Evolutionary conservation across 2,797 vertebrate species (phyloP).

Genomic region (Remorina albescens): DNA sequence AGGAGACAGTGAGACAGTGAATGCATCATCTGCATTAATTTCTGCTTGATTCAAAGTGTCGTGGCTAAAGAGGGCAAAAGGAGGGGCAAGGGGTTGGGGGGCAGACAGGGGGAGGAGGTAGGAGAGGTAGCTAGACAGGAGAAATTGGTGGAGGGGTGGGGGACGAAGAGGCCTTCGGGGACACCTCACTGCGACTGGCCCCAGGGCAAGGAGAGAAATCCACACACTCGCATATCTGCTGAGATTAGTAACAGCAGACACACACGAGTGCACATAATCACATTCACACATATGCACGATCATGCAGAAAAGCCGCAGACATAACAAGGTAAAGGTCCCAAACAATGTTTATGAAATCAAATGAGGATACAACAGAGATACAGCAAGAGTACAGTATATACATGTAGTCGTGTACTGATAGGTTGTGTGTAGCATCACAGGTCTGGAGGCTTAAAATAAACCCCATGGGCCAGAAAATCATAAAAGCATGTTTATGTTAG

Average conservation of each 20-base stretch:
- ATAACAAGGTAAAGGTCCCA: conserved; percentile 69
- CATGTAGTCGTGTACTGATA: conserved; percentile 10
- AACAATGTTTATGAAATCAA: conserved; percentile 56
- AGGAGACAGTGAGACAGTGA: conserved; percentile 72
- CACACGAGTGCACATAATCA: conserved; percentile 63
- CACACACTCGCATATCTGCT: conserved; percentile 49
- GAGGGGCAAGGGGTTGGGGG: conserved; percentile 59
- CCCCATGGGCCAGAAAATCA: conserved; percentile 2
- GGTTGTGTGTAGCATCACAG: conserved; percentile 7
- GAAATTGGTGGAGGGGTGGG: conserved; percentile 11
- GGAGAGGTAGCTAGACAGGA: conserved; percentile 50
- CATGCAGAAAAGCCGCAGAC: conserved; percentile 71
- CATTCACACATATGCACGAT: conserved; percentile 65
- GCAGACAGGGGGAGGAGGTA: background rate
- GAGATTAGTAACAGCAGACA: conserved; percentile 69
- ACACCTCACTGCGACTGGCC: conserved; percentile 55
- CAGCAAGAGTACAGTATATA: background rate
- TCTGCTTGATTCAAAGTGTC: conserved; percentile 78
- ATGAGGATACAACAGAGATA: conserved; percentile 32
- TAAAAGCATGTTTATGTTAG: background rate
- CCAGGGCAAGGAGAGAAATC: conserved; percentile 49
- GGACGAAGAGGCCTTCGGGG: conserved; percentile 57
- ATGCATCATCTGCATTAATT: conserved; percentile 79
- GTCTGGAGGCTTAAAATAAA: conserved; percentile 14
- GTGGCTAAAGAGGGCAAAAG: conserved; percentile 79